phyloP scores from a whole-genome alignment of 2,888 invertebrate genomes.

The Brenthis daphne region DNA sequence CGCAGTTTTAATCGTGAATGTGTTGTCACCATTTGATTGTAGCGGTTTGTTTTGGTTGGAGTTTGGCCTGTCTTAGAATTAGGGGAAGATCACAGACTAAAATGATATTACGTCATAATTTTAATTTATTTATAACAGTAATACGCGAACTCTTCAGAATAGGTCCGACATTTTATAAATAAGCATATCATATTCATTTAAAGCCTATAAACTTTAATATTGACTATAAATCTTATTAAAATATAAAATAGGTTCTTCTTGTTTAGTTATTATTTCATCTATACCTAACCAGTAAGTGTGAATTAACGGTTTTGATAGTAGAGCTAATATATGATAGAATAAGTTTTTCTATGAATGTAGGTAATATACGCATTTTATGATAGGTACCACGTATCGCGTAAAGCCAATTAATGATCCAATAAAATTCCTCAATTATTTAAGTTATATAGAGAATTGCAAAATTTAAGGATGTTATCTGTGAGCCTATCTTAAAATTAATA shows the following conservation, averaged over 20 bases:
- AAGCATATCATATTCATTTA: no score
- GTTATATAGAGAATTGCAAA: neutral
- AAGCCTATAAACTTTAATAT: no score
- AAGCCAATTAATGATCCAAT: neutral
- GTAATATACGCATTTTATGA: no score
- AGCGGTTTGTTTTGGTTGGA: slow-evolving; percentile 34
- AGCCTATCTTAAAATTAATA: slow-evolving; percentile 37
- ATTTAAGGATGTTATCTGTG: slow-evolving; percentile 1
- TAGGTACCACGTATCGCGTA: neutral
- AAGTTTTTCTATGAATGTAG: no score
- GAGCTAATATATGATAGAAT: no score
- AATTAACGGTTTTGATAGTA: no score
- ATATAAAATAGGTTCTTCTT: no score
- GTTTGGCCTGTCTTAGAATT: slow-evolving; percentile 18
- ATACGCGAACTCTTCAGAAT: neutral
- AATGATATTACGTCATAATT: neutral
- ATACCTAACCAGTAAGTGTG: no score
- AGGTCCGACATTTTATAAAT: no score
- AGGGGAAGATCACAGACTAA: slow-evolving; percentile 1
- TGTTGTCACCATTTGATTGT: slow-evolving; percentile 42
- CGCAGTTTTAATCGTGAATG: slow-evolving; percentile 57
- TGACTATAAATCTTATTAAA: no score
- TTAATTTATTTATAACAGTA: neutral
- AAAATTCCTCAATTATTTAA: slow-evolving; percentile 1
- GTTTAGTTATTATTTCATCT: no score